Conservation (phyloP, 2,888 invertebrate species). For the Neoitamus cyanurus region DNA sequence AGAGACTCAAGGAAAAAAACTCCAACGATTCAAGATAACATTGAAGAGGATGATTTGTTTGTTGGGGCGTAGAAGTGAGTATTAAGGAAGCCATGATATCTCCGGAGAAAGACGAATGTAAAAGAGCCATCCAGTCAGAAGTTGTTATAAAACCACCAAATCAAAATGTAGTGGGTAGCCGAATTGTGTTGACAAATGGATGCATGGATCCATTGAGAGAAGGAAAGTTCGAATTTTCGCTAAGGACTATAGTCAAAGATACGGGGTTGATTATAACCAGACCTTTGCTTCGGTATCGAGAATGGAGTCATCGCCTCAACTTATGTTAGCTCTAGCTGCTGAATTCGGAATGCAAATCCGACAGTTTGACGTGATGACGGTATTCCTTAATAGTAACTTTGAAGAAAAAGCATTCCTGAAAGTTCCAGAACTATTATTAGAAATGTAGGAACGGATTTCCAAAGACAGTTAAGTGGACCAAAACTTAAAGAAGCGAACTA, state of each 20-base stretch:
- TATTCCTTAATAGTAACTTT: neutral
- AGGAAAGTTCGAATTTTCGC: neutral
- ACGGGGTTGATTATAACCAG: neutral
- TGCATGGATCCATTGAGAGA: constrained; percentile 6
- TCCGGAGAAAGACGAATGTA: constrained; percentile 45
- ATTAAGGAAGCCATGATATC: constrained; percentile 17
- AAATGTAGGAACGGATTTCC: neutral
- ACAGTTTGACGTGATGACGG: neutral
- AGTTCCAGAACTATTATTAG: neutral
- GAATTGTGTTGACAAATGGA: neutral
- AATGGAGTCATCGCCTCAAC: neutral
- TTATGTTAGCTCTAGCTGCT: neutral
- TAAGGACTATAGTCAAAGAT: neutral
- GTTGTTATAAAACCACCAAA: constrained; percentile 43
- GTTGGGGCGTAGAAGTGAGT: too few relatives aligned
- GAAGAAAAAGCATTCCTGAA: neutral
- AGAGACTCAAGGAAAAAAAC: too few relatives aligned
- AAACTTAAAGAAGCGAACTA: neutral
- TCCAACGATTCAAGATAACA: too few relatives aligned
- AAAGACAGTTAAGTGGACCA: neutral
- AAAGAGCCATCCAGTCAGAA: constrained; percentile 51
- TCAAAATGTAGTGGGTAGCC: neutral
- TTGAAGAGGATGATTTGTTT: too few relatives aligned
- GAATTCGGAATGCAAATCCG: neutral
- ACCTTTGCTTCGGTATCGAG: neutral